Evolutionary conservation across 2,888 invertebrate genomes (phyloP).

Genomic region (Andrena dorsata): DNA sequence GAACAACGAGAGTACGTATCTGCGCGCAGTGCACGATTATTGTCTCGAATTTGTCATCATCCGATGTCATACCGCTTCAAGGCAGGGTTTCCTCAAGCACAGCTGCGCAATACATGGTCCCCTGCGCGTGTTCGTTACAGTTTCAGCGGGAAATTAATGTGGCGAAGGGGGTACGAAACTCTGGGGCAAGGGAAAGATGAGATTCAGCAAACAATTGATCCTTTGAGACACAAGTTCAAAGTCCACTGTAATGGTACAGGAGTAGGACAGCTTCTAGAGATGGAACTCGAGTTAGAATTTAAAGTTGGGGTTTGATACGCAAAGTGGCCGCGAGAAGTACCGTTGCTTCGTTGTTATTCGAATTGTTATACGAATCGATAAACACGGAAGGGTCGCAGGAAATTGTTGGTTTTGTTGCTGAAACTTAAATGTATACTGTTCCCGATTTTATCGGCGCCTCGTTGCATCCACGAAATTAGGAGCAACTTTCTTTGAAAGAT

Average conservation of each 20-base stretch:
- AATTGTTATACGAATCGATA: too few relatives aligned
- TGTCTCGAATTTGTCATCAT: neutral
- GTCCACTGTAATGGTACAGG: neutral
- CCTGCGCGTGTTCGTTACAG: neutral
- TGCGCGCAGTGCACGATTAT: neutral
- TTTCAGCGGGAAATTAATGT: neutral
- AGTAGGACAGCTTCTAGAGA: neutral
- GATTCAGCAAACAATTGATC: slow-evolving; percentile 7
- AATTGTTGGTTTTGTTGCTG: too few relatives aligned
- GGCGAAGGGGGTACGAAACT: neutral
- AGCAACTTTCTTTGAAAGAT: slow-evolving; percentile 9
- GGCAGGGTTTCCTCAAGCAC: neutral
- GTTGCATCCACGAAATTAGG: neutral
- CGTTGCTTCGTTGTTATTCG: too few relatives aligned
- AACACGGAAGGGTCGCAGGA: too few relatives aligned
- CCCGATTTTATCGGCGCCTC: neutral
- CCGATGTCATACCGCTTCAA: neutral
- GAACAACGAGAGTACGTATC: neutral
- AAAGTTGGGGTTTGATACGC: neutral
- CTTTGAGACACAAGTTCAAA: neutral
- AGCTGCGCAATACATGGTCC: neutral
- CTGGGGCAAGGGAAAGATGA: neutral
- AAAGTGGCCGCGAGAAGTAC: neutral
- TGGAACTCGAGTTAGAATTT: neutral
- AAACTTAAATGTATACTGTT: neutral